Percentiles rank a stretch among this genome's conserved stretches.
These are phyloP conservation scores for Gnathonemus longibarbis DNA, from an alignment of 2,113 vertebrate genomes.

Conservation along the genomic window DNA sequence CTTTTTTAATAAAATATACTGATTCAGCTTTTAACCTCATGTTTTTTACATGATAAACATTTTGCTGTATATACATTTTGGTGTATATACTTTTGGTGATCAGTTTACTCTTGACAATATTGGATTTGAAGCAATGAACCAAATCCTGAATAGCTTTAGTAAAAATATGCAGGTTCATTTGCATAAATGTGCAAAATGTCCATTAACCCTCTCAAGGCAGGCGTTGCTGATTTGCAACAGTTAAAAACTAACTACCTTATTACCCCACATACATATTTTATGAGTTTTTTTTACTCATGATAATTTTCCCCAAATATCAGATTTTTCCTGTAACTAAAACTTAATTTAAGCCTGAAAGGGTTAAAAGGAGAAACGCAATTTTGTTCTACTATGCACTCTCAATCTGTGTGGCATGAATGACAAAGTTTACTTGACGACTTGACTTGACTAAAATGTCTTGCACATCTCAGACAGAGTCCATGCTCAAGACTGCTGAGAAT, in stretches of 20 bases:
- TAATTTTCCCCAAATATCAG: no score
- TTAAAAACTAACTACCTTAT: no score
- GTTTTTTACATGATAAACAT: not conserved
- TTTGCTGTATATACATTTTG: not conserved
- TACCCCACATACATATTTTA: no score
- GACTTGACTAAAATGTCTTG: not conserved
- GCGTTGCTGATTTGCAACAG: no score
- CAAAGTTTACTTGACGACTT: no score
- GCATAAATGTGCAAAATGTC: not conserved
- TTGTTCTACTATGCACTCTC: no score
- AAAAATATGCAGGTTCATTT: not conserved
- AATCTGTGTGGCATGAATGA: no score
- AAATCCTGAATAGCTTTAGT: not conserved
- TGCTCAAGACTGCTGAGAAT: conserved; percentile 84
- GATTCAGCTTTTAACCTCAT: not conserved
- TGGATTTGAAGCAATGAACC: not conserved
- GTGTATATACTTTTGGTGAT: not conserved
- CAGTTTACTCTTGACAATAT: not conserved
- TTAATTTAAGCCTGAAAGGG: no score
- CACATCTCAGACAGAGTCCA: conserved; percentile 76
- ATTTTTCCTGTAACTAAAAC: no score
- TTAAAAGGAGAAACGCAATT: not conserved
- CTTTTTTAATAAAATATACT: not conserved
- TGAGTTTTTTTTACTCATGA: no score
- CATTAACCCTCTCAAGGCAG: no score